These are phyloP conservation scores for Poeciliopsis infans DNA, from an alignment of 2,797 vertebrate species.

Conservation along the genomic window DNA sequence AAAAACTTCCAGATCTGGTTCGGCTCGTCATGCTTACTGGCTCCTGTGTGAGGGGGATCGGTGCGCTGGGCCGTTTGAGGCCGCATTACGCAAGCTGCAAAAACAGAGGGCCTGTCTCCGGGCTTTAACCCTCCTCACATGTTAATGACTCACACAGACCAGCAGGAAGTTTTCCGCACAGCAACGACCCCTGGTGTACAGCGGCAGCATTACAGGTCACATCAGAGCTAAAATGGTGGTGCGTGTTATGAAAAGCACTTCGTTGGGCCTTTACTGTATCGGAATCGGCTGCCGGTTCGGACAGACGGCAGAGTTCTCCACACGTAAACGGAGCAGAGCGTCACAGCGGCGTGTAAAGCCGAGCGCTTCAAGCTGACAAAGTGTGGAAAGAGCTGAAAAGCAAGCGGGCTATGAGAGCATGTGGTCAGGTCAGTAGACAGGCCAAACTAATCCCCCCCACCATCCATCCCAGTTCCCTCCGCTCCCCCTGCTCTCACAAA, in stretches of 20 bases:
- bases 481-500: conserved; percentile 76
- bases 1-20: conserved; percentile 21
- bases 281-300: neutral
- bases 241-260: neutral
- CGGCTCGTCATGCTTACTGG: conserved; percentile 9
- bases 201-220: conserved; percentile 6
- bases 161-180: conserved; percentile 38
- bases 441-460: conserved; percentile 71
- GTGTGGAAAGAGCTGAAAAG: conserved; percentile 67
- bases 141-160: conserved; percentile 67
- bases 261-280: neutral
- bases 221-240: neutral
- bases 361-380: conserved; percentile 41
- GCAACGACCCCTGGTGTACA: conserved; percentile 68
- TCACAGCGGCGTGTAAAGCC: conserved; percentile 33
- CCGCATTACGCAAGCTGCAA: conserved; percentile 63
- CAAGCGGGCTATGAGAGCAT: conserved; percentile 78
- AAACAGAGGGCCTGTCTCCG: conserved; percentile 59
- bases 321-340: neutral
- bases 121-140: conserved; percentile 71
- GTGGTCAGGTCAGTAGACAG: conserved; percentile 79
- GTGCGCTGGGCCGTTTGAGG: conserved; percentile 22
- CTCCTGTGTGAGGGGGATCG: conserved; percentile 15
- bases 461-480: conserved; percentile 47
- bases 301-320: neutral